Percentiles rank a stretch among this genome's conserved stretches.
Conservation (phyloP, 2,113 vertebrate species). For the mouse (Mus musculus) region GRCm39 chr16:95774501-95775000, state of each 20-base stretch:
- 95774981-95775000: too few relatives aligned
- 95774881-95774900: not conserved
- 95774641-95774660: not conserved
- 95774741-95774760: not conserved
- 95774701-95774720: not conserved
- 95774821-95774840: not conserved
- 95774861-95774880: not conserved
- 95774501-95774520: not conserved
- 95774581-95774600: not conserved
- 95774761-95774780: not conserved
- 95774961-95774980: too few relatives aligned
- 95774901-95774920: too few relatives aligned
- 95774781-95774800: not conserved
- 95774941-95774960: too few relatives aligned
- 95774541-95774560: not conserved
- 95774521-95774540: not conserved
- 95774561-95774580: too few relatives aligned
- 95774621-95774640: too few relatives aligned
- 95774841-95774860: not conserved
- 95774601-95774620: not conserved
- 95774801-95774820: not conserved
- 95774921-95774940: not conserved
- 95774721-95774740: not conserved
- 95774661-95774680: not conserved
- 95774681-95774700: conserved; percentile 2